Percentiles rank a stretch among this genome's conserved stretches.
Evolutionary conservation across 2,797 vertebrate species (phyloP).

Genomic region (Hydrophis major): DNA sequence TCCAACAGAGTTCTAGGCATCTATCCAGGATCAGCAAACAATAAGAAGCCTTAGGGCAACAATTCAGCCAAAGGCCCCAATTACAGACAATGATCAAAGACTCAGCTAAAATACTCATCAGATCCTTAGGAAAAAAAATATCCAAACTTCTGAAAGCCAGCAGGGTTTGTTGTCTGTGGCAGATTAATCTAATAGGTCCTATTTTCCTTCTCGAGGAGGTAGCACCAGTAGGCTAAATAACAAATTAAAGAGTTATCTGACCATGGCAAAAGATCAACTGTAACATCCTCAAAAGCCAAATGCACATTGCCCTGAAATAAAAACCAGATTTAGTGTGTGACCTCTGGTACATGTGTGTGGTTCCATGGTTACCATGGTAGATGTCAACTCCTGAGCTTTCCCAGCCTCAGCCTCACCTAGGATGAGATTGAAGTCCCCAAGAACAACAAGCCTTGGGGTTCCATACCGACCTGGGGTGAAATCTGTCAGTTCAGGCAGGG

Average conservation of each 20-base stretch:
- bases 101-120: not conserved
- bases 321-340: not conserved
- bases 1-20: not conserved
- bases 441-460: not conserved
- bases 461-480: not conserved
- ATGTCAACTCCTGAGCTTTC: not conserved
- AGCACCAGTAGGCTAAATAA: not conserved
- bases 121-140: not conserved
- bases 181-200: not conserved
- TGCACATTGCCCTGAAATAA: not conserved
- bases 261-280: not conserved
- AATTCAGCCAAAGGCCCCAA: not conserved
- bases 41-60: not conserved
- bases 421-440: not conserved
- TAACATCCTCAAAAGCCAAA: not conserved
- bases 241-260: not conserved
- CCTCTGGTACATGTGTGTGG: not conserved
- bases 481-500: not conserved
- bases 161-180: not conserved
- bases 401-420: not conserved
- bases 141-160: not conserved
- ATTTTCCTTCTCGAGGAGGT: not conserved
- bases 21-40: not conserved
- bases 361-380: not conserved
- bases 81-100: not conserved